These are phyloP conservation scores for Eupithecia vulgata DNA, from an alignment of 2,888 invertebrate species.

Conservation along the genomic window DNA sequence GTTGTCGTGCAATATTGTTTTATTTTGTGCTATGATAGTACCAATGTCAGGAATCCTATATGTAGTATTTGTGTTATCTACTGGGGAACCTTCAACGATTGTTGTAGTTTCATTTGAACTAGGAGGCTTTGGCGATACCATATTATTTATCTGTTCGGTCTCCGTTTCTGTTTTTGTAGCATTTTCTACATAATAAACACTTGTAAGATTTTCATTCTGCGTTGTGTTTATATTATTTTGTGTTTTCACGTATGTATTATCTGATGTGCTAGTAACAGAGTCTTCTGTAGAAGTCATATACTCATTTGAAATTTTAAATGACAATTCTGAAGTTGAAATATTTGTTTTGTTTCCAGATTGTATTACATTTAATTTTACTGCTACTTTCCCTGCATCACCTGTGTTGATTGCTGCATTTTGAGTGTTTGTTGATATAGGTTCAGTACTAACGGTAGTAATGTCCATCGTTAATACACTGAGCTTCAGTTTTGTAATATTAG, in stretches of 20 bases:
- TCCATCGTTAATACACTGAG: not conserved
- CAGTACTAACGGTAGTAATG: not conserved
- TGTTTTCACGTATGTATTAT: not conserved
- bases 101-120: not conserved
- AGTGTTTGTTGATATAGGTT: not conserved
- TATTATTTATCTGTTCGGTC: not conserved
- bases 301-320: not conserved
- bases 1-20: not conserved
- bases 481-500: not conserved
- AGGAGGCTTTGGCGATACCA: not conserved
- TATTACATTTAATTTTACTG: conserved; percentile 6
- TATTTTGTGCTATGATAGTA: not conserved
- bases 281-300: not conserved
- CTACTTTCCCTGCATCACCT: not conserved
- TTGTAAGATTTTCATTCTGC: not conserved
- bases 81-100: not conserved
- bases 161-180: not conserved
- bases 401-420: not conserved
- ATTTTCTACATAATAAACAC: not conserved
- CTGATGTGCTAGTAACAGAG: no score
- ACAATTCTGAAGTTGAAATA: not conserved
- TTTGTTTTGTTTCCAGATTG: not conserved
- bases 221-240: not conserved
- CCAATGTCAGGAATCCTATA: not conserved
- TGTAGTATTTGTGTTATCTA: not conserved